Conservation (phyloP, 2,797 vertebrate genomes). For the Simalia tracyae region DNA sequence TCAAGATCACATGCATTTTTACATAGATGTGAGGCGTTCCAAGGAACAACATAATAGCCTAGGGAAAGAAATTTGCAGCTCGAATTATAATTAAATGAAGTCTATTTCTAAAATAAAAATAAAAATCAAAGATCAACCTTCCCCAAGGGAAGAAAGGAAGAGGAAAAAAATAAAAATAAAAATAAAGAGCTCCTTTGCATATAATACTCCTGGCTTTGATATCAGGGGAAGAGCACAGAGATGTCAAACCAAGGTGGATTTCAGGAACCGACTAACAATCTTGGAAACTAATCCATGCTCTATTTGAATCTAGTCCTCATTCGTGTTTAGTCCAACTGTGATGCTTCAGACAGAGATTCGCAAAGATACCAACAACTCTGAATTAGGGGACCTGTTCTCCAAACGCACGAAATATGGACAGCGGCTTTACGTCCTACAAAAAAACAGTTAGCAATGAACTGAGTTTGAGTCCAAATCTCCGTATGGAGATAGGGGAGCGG, state of each 20-base stretch:
- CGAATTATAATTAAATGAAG: slow-evolving; percentile 56
- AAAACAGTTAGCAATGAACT: not conserved
- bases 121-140: slow-evolving; percentile 63
- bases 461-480: not conserved
- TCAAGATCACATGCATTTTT: slow-evolving; percentile 76
- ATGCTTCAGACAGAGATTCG: not conserved
- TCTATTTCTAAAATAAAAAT: slow-evolving; percentile 65
- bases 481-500: slow-evolving; percentile 44
- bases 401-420: not conserved
- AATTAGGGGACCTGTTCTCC: not conserved
- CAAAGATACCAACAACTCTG: slow-evolving; percentile 4
- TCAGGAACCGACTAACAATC: slow-evolving; percentile 32
- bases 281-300: slow-evolving; percentile 28
- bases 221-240: not conserved
- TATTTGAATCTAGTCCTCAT: not conserved
- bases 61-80: slow-evolving; percentile 57
- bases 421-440: not conserved
- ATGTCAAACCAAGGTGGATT: not conserved
- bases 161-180: not conserved
- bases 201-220: slow-evolving; percentile 62
- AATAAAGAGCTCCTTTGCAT: slow-evolving; percentile 49
- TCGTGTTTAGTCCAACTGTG: not conserved
- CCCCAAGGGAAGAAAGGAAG: slow-evolving; percentile 48
- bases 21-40: slow-evolving; percentile 66
- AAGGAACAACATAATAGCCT: slow-evolving; percentile 65